These are phyloP conservation scores for Holothuria glaberrima DNA, from an alignment of 35 echinoderm and acorn worm genomes.

Conservation along the genomic window DNA sequence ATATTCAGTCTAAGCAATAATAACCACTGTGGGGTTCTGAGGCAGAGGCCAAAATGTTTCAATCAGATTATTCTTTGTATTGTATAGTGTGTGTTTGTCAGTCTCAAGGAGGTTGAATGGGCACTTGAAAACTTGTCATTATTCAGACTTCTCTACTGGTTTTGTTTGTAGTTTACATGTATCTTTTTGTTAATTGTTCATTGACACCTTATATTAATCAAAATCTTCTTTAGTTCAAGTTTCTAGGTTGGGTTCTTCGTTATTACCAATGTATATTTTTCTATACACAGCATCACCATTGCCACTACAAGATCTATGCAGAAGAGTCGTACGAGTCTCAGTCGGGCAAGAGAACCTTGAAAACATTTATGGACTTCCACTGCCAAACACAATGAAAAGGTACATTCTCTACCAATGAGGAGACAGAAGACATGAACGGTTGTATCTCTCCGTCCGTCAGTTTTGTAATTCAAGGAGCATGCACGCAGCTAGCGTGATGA, in stretches of 20 bases:
- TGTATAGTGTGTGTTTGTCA: too few species aligned
- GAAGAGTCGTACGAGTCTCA: slow-evolving; percentile 82
- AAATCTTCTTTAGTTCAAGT: background rate
- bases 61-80: too few species aligned
- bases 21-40: too few species aligned
- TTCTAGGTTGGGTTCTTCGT: too few species aligned
- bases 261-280: slow-evolving; percentile 16
- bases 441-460: slow-evolving; percentile 56
- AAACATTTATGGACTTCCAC: slow-evolving; percentile 89
- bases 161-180: too few species aligned
- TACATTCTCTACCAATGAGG: slow-evolving; percentile 97
- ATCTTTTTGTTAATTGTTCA: too few species aligned
- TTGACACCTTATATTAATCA: too few species aligned
- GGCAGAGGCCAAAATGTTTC: too few species aligned
- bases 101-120: too few species aligned
- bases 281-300: slow-evolving; percentile 86
- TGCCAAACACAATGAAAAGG: slow-evolving; percentile 89
- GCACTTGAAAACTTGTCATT: too few species aligned
- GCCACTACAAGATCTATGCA: slow-evolving; percentile 95
- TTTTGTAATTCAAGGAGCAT: slow-evolving; percentile 53
- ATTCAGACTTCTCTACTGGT: too few species aligned
- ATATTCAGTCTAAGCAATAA: too few species aligned
- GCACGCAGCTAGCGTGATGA: background rate
- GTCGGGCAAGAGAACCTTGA: slow-evolving; percentile 89
- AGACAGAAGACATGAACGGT: background rate